A percentile compares a stretch with the other conserved stretches of the same genome.
phyloP scores from a whole-genome alignment of 64 coral and sea anemone genomes.

The Dendronephthya gigantea region DNA sequence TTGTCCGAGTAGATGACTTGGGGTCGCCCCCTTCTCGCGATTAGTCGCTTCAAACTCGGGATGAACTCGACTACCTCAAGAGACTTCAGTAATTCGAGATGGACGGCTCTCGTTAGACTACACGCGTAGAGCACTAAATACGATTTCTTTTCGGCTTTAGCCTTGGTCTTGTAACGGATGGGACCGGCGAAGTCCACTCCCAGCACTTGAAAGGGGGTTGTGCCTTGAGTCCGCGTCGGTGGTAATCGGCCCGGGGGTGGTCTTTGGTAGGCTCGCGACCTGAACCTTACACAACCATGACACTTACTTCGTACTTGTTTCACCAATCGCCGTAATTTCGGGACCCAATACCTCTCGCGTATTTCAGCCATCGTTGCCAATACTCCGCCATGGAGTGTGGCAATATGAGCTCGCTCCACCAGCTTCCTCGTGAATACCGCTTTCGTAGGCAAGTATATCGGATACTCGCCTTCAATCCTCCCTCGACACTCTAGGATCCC shows the following conservation, averaged over 20 bases:
- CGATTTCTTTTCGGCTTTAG: conserved; percentile 24
- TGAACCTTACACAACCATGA: conserved; percentile 31
- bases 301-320: not conserved
- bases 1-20: conserved; percentile 20
- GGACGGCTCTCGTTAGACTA: conserved; percentile 25
- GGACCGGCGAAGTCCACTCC: conserved; percentile 36
- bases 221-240: not conserved
- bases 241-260: conserved; percentile 23
- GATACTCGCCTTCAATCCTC: conserved; percentile 35
- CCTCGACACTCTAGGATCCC: conserved; percentile 1
- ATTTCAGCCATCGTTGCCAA: conserved; percentile 40
- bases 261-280: not conserved
- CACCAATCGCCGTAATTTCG: conserved; percentile 12
- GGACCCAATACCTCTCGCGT: conserved; percentile 35
- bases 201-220: conserved; percentile 15
- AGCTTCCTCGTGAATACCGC: conserved; percentile 1
- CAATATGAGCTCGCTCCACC: conserved; percentile 10
- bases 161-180: not conserved
- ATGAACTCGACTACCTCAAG: conserved; percentile 30
- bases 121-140: conserved; percentile 41
- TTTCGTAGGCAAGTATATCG: conserved; percentile 25
- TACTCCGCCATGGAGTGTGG: conserved; percentile 37
- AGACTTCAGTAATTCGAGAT: conserved; percentile 20
- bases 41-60: conserved; percentile 19
- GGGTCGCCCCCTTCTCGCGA: conserved; percentile 38